Percentiles rank a stretch among this genome's conserved stretches.
phyloP scores from a whole-genome alignment of 2,888 invertebrate genomes.

The Auanema freiburgensis region DNA sequence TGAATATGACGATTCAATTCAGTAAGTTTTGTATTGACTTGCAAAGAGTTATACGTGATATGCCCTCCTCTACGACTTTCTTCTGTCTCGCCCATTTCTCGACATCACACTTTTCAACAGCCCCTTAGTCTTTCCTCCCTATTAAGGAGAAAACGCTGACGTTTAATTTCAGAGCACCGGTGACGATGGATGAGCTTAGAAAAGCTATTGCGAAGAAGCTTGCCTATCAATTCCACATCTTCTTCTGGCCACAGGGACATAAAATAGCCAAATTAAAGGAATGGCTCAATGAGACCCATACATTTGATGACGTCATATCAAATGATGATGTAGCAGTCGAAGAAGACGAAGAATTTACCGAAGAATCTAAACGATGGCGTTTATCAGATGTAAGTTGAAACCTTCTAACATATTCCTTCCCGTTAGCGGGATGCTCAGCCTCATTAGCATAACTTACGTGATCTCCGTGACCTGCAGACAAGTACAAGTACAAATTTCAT shows the following conservation, averaged over 20 bases:
- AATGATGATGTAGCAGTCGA: no score
- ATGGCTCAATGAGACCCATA: neutral
- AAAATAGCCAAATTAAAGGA: constrained; percentile 2
- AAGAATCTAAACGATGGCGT: no score
- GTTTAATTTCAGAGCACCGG: neutral
- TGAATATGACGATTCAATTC: constrained; percentile 3
- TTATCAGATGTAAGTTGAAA: no score
- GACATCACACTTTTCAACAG: neutral
- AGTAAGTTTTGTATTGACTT: neutral
- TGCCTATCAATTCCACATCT: constrained; percentile 7
- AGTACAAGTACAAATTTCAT: neutral
- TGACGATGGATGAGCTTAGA: constrained; percentile 1
- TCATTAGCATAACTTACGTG: no score
- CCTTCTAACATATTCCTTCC: no score
- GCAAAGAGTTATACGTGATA: neutral
- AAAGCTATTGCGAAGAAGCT: neutral
- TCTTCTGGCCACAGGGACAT: constrained; percentile 12
- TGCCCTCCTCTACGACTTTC: neutral
- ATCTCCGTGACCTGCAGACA: no score
- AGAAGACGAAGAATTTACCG: no score
- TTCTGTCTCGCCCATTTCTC: neutral
- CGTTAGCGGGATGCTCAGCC: no score
- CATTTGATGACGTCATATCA: no score
- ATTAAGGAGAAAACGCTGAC: neutral
- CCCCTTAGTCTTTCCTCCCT: neutral